Percentiles rank a stretch among this genome's conserved stretches.
Evolutionary conservation across 2,113 vertebrate genomes (phyloP).

Genomic region (Hepsetus odoe): DNA sequence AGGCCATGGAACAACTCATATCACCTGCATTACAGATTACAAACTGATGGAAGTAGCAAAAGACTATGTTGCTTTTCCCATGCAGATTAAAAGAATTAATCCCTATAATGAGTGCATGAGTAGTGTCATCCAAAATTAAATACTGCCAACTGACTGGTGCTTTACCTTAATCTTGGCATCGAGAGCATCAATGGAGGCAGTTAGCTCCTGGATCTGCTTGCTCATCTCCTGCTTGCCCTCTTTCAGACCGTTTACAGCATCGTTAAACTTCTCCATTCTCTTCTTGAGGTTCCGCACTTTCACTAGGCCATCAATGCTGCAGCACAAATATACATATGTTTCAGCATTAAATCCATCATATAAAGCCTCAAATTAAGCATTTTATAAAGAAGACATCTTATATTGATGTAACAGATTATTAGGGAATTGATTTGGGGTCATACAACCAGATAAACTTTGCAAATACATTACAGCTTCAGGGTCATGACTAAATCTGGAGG

Average conservation of each 20-base stretch:
- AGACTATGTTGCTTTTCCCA: slow-evolving; percentile 21
- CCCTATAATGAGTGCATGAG: not conserved
- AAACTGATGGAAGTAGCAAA: slow-evolving; percentile 33
- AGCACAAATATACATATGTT: not conserved
- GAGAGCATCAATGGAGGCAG: slow-evolving; percentile 82
- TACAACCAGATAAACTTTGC: too few species aligned
- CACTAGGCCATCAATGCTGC: slow-evolving; percentile 89
- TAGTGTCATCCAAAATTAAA: not conserved
- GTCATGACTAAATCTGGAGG: too few species aligned
- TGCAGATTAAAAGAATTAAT: slow-evolving; percentile 28
- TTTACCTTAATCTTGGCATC: slow-evolving; percentile 91
- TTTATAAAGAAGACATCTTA: too few species aligned
- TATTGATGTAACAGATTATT: too few species aligned
- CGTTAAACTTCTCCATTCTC: slow-evolving; percentile 86
- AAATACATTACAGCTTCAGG: too few species aligned
- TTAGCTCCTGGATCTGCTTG: slow-evolving; percentile 87
- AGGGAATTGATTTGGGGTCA: too few species aligned
- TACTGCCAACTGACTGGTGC: not conserved
- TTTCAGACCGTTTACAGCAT: slow-evolving; percentile 88
- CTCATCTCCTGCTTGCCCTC: slow-evolving; percentile 91
- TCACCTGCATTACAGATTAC: slow-evolving; percentile 37
- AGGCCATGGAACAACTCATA: slow-evolving; percentile 22
- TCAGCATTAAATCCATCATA: too few species aligned
- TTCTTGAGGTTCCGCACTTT: slow-evolving; percentile 89
- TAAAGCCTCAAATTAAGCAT: too few species aligned